Base-by-base conservation (phyloP, 2,797 vertebrate genomes). In the Periparus ater region DNA sequence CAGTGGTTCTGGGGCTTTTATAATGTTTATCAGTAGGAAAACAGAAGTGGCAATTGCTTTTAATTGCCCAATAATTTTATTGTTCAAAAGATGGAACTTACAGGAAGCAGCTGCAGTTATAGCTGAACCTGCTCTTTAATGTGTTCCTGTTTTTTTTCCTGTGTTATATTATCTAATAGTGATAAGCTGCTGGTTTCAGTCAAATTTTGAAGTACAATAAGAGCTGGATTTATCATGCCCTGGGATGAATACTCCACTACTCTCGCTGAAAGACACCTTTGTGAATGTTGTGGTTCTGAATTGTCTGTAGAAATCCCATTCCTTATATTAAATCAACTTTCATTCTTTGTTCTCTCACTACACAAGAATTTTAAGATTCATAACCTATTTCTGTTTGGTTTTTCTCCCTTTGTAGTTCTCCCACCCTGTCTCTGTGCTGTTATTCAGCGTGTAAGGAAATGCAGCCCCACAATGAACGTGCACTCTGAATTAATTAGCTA, bases 51-150 rank as follows among this genome's bases (percentile, higher is more conserved):
- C 92, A 93, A 89, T 95, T 81, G 84, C 84, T 92, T 97, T 96
- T 94, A 94, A 97, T 92, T 97, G 92, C 91, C 38, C 93, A 84
- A 53, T 79, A 95, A 95, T 92, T 95, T 93, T 96, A 95, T 95
- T 96, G 85, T 93, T 96, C 93, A 94, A 85, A 96, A 96, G 95
- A 87, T 88, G 73, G 87, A 85, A 76, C 92, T 97, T 97, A 85
- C 85, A 91, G 63, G 89, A 88, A 96, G 79, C 94, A 97, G 94
- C 95, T 96, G 95, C 93, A 89, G 85, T 97, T 91, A 51, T 89
- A 96, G 91, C 89, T 83, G 90, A 95, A 93, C 81, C 68, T 83
- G 77, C 75, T 94, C 75, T 91, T 94, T 88, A 93, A 95, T 84
- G 72, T 89, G 66, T 76, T 94, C 78, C 80, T 92, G 79, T 3